Percentiles rank a stretch among this genome's conserved stretches.
Conservation (phyloP, 2,797 vertebrate genomes). For the Glyptemys insculpta region DNA sequence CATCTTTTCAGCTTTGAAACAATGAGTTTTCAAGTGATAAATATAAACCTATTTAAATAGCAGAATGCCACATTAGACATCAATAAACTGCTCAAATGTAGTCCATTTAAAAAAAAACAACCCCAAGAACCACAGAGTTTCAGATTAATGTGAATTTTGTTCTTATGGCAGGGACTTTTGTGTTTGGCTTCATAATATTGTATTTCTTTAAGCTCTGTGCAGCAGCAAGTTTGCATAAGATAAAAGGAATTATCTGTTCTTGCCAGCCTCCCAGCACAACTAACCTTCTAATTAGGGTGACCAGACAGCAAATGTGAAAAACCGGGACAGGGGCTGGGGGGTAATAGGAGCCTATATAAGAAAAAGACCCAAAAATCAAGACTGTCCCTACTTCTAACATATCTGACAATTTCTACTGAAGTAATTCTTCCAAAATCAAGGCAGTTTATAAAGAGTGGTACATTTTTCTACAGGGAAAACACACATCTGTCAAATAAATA, state of each 20-base stretch:
- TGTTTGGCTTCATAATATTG: neutral
- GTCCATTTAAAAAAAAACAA: neutral
- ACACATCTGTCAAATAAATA: neutral
- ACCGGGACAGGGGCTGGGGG: no score
- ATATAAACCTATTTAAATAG: neutral
- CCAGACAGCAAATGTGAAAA: no score
- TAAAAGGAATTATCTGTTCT: neutral
- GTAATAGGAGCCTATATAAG: no score
- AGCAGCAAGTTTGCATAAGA: neutral
- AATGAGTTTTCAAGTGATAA: conserved; percentile 44
- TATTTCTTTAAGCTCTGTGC: neutral
- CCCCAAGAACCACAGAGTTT: neutral
- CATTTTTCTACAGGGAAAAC: neutral
- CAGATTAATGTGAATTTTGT: neutral
- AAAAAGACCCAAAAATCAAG: no score
- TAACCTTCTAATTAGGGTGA: neutral
- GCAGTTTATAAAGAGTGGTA: neutral
- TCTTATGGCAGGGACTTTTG: neutral
- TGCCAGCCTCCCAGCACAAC: neutral
- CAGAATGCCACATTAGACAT: neutral
- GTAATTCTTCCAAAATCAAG: neutral
- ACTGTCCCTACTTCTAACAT: neutral
- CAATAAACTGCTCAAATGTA: neutral
- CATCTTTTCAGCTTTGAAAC: conserved; percentile 35
- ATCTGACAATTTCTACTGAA: neutral